Conservation (phyloP, 2,113 vertebrate genomes). For the Spea multiplicata region DNA sequence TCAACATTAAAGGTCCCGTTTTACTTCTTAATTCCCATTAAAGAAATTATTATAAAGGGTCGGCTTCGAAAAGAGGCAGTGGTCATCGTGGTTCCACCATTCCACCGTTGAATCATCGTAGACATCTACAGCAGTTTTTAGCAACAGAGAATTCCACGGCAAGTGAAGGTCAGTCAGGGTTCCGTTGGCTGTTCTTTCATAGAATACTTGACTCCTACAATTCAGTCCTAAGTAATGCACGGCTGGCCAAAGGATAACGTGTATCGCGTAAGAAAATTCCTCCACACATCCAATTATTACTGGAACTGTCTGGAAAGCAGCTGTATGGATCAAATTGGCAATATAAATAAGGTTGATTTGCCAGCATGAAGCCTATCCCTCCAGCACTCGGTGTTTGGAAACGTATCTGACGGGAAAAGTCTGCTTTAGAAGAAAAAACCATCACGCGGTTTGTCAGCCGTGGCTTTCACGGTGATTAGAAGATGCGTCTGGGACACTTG, state of each 20-base stretch:
- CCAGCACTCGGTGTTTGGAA: not conserved
- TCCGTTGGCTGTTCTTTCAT: too few relatives aligned
- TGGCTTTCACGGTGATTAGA: not conserved
- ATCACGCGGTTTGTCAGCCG: not conserved
- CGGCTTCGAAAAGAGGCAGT: too few relatives aligned
- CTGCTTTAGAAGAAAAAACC: not conserved
- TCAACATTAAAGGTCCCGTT: too few relatives aligned
- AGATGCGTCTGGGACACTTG: not conserved
- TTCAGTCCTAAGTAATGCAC: too few relatives aligned
- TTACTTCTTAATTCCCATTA: too few relatives aligned
- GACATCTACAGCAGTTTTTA: too few relatives aligned
- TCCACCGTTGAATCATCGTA: too few relatives aligned
- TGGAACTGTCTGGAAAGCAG: not conserved
- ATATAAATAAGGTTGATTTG: not conserved
- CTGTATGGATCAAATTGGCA: not conserved
- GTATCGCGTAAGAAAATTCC: not conserved
- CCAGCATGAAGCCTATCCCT: not conserved
- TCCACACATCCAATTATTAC: not conserved
- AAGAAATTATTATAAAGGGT: too few relatives aligned
- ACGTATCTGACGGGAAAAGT: not conserved
- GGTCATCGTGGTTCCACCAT: too few relatives aligned
- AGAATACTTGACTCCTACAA: too few relatives aligned
- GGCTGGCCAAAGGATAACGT: not conserved
- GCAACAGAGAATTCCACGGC: too few relatives aligned
- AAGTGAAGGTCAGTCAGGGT: too few relatives aligned